Conservation (phyloP, 1,140 invertebrate species). For the Papilio helenus region DNA sequence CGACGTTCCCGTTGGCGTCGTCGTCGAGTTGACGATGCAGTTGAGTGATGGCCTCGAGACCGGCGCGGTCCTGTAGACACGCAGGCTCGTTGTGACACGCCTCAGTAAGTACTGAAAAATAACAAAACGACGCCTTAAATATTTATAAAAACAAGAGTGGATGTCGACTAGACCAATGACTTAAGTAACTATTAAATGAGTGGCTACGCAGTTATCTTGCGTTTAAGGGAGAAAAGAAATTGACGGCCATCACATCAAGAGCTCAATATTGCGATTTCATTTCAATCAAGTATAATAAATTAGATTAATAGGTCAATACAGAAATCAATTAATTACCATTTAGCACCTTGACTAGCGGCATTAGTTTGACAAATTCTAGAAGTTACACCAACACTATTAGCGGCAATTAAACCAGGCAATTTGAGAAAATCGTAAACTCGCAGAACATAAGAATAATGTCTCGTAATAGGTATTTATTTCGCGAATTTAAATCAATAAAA, state of each 20-base stretch:
- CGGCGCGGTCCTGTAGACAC: slow-evolving; percentile 91
- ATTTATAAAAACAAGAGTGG: neutral
- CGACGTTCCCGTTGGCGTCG: slow-evolving; percentile 97
- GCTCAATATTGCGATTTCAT: neutral
- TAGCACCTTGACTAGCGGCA: neutral
- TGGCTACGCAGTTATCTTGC: no score
- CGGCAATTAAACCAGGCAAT: neutral
- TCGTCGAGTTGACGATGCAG: slow-evolving; percentile 96
- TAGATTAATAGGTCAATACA: neutral
- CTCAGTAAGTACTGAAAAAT: slow-evolving; percentile 68
- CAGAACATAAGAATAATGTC: neutral
- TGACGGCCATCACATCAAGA: neutral
- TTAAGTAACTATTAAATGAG: no score
- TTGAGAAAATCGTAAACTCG: no score
- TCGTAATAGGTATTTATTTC: neutral
- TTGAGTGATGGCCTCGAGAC: slow-evolving; percentile 93
- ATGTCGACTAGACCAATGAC: no score
- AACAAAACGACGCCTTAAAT: neutral
- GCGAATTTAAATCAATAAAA: neutral
- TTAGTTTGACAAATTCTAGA: slow-evolving; percentile 8
- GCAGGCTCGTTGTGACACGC: slow-evolving; percentile 86
- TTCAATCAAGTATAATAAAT: neutral
- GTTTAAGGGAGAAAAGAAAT: no score
- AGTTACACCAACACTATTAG: neutral
- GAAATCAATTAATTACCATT: slow-evolving; percentile 29